Evolutionary conservation across 1,140 invertebrate species (phyloP).

Genomic region (Anastrepha obliqua): DNA sequence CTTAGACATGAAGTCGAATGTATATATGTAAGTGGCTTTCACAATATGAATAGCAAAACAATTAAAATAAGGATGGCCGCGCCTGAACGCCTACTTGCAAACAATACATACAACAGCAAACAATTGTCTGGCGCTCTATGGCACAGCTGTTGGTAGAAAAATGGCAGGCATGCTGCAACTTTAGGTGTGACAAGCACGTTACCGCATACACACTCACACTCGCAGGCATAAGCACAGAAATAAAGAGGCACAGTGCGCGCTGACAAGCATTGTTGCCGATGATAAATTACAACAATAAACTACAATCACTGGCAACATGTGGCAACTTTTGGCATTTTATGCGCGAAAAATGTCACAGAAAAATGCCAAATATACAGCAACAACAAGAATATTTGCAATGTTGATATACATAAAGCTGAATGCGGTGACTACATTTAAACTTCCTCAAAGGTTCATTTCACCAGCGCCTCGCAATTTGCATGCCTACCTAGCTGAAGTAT

Average conservation of each 20-base stretch:
- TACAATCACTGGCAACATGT: conserved; percentile 21
- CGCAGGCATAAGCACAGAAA: background rate
- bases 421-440: background rate
- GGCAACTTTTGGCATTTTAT: conserved; percentile 41
- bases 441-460: no score
- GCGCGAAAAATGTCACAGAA: conserved; percentile 16
- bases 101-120: background rate
- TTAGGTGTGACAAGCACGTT: conserved; percentile 28
- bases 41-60: background rate
- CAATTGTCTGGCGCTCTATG: background rate
- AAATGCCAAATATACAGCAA: conserved; percentile 51
- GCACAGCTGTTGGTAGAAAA: background rate
- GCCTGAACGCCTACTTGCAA: conserved; percentile 29
- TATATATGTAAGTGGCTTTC: background rate
- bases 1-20: no score
- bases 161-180: conserved; percentile 37
- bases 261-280: background rate
- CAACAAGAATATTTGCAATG: background rate
- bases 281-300: conserved; percentile 46
- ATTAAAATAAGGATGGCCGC: conserved; percentile 30
- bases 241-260: background rate
- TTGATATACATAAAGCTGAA: background rate
- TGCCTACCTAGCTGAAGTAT: no score
- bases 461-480: no score
- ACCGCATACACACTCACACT: background rate